Conservation (phyloP, 2,888 invertebrate species). For the Drosophila rubida region DNA sequence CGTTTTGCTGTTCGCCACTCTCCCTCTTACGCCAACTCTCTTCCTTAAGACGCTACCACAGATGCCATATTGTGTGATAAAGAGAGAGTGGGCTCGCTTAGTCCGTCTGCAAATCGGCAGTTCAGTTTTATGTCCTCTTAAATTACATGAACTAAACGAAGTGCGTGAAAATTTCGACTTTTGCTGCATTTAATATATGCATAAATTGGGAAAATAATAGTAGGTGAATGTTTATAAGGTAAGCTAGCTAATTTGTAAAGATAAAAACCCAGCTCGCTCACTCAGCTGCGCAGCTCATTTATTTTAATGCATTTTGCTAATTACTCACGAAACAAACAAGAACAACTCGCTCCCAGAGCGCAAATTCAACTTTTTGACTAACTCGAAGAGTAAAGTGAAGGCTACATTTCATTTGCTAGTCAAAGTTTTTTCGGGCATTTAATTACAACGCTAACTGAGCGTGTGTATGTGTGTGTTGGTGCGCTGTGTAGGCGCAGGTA, state of each 20-base stretch:
- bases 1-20: constrained; percentile 12
- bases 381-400: constrained; percentile 54
- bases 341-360: constrained; percentile 32
- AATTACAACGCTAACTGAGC: constrained; percentile 49
- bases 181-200: constrained; percentile 33
- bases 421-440: constrained; percentile 55
- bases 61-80: constrained; percentile 31
- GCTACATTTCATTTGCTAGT: constrained; percentile 62
- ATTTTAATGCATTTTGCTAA: constrained; percentile 76
- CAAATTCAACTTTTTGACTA: constrained; percentile 72
- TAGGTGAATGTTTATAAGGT: background rate
- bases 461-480: constrained; percentile 8
- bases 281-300: constrained; percentile 44
- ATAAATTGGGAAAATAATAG: constrained; percentile 16
- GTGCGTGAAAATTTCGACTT: constrained; percentile 22
- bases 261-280: constrained; percentile 1
- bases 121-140: constrained; percentile 52
- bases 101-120: constrained; percentile 45
- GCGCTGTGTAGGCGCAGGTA: background rate
- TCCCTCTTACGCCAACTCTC: background rate
- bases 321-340: constrained; percentile 55
- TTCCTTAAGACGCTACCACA: constrained; percentile 8
- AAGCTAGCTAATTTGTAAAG: constrained; percentile 33
- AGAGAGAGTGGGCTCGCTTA: background rate
- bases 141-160: constrained; percentile 51